A percentile compares a stretch with the other conserved stretches of the same genome.
phyloP scores from a whole-genome alignment of 2,797 vertebrate genomes.

The Borostomias antarcticus region DNA sequence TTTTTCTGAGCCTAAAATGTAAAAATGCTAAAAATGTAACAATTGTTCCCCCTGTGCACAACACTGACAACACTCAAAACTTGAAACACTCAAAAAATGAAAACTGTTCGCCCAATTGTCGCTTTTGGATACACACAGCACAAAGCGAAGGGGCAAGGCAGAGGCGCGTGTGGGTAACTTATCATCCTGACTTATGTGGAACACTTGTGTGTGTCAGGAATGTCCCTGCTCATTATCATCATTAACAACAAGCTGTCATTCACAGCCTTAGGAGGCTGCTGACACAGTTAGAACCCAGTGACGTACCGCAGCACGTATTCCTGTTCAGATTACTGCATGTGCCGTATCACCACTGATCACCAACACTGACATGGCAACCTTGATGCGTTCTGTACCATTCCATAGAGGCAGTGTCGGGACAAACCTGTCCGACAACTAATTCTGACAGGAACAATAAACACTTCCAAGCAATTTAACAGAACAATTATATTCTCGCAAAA shows the following conservation, averaged over 20 bases:
- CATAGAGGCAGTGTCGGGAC: too few relatives aligned
- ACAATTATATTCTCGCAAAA: too few relatives aligned
- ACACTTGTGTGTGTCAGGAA: slow-evolving; percentile 16
- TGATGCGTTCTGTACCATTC: too few relatives aligned
- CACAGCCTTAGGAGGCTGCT: slow-evolving; percentile 32
- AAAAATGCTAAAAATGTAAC: too few relatives aligned
- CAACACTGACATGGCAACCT: not conserved
- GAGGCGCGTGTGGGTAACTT: slow-evolving; percentile 17
- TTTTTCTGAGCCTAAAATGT: too few relatives aligned
- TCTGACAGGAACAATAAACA: too few relatives aligned
- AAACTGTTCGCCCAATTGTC: not conserved
- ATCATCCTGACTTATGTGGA: slow-evolving; percentile 35
- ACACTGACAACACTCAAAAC: too few relatives aligned
- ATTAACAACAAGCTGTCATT: slow-evolving; percentile 36
- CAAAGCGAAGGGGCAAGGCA: not conserved
- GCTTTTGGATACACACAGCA: not conserved
- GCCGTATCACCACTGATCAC: not conserved
- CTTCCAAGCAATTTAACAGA: too few relatives aligned
- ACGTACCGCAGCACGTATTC: slow-evolving; percentile 24
- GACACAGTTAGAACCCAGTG: slow-evolving; percentile 39
- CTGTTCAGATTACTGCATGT: not conserved
- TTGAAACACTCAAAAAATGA: too few relatives aligned
- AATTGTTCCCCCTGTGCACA: too few relatives aligned
- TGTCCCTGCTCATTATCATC: slow-evolving; percentile 39
- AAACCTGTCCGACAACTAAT: too few relatives aligned